Base-by-base conservation (phyloP, 2,797 vertebrate genomes). In the Peromyscus eremicus region DNA sequence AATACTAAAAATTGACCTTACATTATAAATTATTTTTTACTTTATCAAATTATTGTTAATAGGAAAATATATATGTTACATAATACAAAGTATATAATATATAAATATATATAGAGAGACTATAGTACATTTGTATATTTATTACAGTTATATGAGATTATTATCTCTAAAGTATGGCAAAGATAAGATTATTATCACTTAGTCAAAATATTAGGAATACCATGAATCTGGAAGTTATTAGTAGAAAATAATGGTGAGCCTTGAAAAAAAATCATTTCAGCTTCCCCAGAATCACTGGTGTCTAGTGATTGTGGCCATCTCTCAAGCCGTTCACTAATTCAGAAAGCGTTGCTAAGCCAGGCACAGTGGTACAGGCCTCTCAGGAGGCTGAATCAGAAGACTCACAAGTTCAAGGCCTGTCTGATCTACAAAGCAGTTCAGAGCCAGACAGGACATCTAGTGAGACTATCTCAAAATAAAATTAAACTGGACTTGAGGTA, bases 1-100 rank as follows among this genome's bases (percentile, higher is more conserved):
- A 92, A 91, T 94, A 94, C 14, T 89, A 73, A 91, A 43, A 94
- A 82, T 37, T 91, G 32, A 73, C 60, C 11, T 95, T 83, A 87
- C 32, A 83, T 87, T 70, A 37, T 87, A 92, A 14, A 1, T 88
- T 11, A 90, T 85, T 82, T 96, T 92, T 27, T 92, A n/a, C 87
- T 91, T 76, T 66, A 70, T 82, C 85, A 94, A 91, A 62, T 84
- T 83, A 25, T 92, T 81, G 40, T 25, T 97, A 17, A 71, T 68
- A 86, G 82, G 76, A 76, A 37, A 97, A 86, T 81, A 75, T 83
- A 84, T 32, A 85, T 66, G 40, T 55, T 14, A 6, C 8, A 49
- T 85, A 52, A 34, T 52, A 49, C 43, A 85, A 85, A 85, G 29
- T n/a, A 52, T 85, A n/a, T 68, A 68, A 4, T 83, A 32, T 64